Base-by-base conservation (phyloP, 2,113 vertebrate genomes). In the Pelodiscus sinensis region DNA sequence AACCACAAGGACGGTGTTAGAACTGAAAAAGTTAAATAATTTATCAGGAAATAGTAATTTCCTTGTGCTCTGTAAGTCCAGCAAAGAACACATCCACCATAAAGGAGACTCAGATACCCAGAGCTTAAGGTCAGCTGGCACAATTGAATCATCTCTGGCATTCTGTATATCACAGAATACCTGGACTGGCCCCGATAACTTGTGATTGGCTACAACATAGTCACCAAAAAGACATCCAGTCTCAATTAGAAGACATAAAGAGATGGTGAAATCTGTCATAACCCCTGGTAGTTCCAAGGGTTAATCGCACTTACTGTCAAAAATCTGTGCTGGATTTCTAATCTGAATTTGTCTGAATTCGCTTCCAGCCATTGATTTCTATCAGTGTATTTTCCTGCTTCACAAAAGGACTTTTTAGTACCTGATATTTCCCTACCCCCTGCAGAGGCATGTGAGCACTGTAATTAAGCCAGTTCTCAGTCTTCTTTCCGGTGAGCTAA, bases 91-190 rank as follows among this genome's bases (percentile, higher is more conserved):
- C 77, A 51, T 77, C 50, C 81, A 92, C 35, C 5, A 4, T 7
- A 4, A 0, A 2, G 10, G 15, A 19, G 31, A 5, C 60, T 87
- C 78, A 22, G 56, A 82, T 51, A 51, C 54, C 6, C 5, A 38
- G 68, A 14, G 57, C 85, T 93, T 38, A 29, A 60, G 35, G 62
- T 22, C 0, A 15, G 5, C 7, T 15, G 31, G 31, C 51, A 8
- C 31, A 3, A 14, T 38, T 78, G 7, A 38, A 0, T 10, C 4
- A 1, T 5, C 73, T 0, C 2, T 19, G 2, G 35, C 65, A 15
- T 0, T 0, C 44, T 79, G 14, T 75, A 0, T 29, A 38, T 71
- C 0, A 0, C 9, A 65, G 18, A 60, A 13, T 1, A 1, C 3
- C 60, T n/a, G 29, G 8, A 35, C 8, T 65, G 12, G 60, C 60